phyloP scores from a whole-genome alignment of 2,113 vertebrate species.

The Myotis davidii region DNA sequence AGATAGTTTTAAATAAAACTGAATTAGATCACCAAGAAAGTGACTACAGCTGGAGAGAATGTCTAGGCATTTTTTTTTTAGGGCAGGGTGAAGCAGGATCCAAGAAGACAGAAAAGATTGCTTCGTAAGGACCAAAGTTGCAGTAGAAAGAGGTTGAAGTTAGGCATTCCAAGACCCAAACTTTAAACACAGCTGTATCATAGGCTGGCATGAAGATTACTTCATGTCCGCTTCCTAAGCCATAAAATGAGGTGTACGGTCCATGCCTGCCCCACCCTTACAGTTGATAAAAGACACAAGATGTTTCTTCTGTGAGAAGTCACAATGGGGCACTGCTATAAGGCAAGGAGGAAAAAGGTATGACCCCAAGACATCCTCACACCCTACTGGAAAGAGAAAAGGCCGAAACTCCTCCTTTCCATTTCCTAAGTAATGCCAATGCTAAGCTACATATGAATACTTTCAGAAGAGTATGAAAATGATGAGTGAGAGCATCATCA shows the following conservation, averaged over 20 bases:
- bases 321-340: neutral
- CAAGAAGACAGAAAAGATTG: neutral
- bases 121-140: neutral
- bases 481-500: neutral
- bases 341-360: neutral
- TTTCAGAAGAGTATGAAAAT: neutral
- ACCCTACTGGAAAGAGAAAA: neutral
- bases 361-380: neutral
- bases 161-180: neutral
- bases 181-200: neutral
- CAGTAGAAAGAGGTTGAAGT: neutral
- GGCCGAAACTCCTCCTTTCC: neutral
- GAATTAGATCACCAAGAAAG: neutral
- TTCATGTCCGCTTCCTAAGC: neutral
- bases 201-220: neutral
- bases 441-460: neutral
- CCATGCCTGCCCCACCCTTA: neutral
- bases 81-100: neutral
- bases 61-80: neutral
- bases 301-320: neutral
- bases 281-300: neutral
- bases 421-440: neutral
- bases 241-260: neutral
- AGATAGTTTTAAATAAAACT: neutral
- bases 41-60: neutral